Percentiles rank a stretch among this genome's conserved stretches.
Conservation (phyloP, 2,888 invertebrate genomes). For the Agonopterix alstromeriana region DNA sequence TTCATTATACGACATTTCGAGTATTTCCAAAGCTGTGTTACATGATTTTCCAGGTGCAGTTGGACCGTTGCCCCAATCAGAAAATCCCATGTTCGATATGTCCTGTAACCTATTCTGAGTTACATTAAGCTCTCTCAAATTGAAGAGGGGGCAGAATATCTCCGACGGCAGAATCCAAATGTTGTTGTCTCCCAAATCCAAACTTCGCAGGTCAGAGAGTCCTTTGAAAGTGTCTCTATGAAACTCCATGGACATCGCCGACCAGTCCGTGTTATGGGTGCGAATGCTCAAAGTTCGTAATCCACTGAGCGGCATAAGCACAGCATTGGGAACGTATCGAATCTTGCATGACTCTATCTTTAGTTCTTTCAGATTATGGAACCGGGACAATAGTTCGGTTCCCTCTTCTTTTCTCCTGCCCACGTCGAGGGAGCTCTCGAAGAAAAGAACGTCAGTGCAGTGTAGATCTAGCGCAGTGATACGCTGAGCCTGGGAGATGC, state of each 20-base stretch:
- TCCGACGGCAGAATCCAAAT: conserved; percentile 85
- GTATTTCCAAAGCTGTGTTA: conserved; percentile 80
- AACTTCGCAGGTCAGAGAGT: conserved; percentile 79
- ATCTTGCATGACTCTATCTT: conserved; percentile 87
- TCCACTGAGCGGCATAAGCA: conserved; percentile 81
- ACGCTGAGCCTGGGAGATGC: conserved; percentile 81
- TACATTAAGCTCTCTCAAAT: conserved; percentile 82
- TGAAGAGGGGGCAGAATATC: conserved; percentile 83
- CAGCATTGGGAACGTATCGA: conserved; percentile 82
- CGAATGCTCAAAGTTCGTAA: conserved; percentile 81
- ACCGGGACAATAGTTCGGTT: conserved; percentile 76
- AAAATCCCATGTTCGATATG: conserved; percentile 84
- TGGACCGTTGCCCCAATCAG: conserved; percentile 83
- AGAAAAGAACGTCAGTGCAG: conserved; percentile 84
- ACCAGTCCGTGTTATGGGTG: conserved; percentile 88
- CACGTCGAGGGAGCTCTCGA: conserved; percentile 82
- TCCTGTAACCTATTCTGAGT: conserved; percentile 88
- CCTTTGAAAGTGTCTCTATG: conserved; percentile 84
- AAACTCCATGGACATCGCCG: conserved; percentile 85
- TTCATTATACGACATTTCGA: conserved; percentile 86
- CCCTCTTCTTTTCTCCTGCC: conserved; percentile 70
- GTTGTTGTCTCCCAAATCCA: conserved; percentile 86
- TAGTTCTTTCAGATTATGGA: conserved; percentile 81
- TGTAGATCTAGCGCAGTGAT: conserved; percentile 81
- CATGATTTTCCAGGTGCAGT: conserved; percentile 82